Conservation (phyloP, 2,888 invertebrate species). For the Lasioglossum marginatum region DNA sequence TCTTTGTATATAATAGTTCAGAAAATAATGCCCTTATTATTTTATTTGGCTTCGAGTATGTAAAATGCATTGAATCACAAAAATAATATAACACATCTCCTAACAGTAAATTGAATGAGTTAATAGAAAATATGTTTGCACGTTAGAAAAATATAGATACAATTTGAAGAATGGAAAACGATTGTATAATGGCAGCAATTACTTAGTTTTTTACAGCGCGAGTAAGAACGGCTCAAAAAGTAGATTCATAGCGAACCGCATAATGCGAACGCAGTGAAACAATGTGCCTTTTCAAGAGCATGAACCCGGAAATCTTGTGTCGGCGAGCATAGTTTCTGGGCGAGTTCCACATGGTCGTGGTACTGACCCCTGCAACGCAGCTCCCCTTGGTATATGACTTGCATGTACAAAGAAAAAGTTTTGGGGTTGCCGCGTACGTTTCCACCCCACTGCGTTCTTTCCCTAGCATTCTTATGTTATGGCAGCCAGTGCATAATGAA, state of each 20-base stretch:
- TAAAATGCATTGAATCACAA: neutral
- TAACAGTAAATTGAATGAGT: neutral
- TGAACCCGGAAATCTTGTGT: slow-evolving; percentile 62
- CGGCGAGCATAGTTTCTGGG: slow-evolving; percentile 48
- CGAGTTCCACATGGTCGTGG: slow-evolving; percentile 64
- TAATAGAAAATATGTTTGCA: neutral
- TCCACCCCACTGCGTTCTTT: slow-evolving; percentile 52
- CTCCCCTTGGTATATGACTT: slow-evolving; percentile 62
- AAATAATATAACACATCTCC: neutral
- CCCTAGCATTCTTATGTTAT: slow-evolving; percentile 64
- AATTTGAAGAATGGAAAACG: neutral
- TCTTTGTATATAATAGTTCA: neutral
- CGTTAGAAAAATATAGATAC: neutral
- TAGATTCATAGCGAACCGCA: neutral
- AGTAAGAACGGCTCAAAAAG: neutral
- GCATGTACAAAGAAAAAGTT: slow-evolving; percentile 69
- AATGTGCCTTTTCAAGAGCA: slow-evolving; percentile 30
- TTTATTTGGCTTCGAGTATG: too few relatives aligned
- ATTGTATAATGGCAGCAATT: neutral
- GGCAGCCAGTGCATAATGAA: slow-evolving; percentile 60
- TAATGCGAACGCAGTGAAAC: neutral
- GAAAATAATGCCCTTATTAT: neutral
- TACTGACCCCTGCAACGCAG: slow-evolving; percentile 69
- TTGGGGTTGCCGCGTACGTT: slow-evolving; percentile 63
- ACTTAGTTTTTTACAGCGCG: neutral